A percentile compares a stretch with the other conserved stretches of the same genome.
Conservation (phyloP, 2,797 vertebrate genomes). For the Benthosema pterotum region DNA sequence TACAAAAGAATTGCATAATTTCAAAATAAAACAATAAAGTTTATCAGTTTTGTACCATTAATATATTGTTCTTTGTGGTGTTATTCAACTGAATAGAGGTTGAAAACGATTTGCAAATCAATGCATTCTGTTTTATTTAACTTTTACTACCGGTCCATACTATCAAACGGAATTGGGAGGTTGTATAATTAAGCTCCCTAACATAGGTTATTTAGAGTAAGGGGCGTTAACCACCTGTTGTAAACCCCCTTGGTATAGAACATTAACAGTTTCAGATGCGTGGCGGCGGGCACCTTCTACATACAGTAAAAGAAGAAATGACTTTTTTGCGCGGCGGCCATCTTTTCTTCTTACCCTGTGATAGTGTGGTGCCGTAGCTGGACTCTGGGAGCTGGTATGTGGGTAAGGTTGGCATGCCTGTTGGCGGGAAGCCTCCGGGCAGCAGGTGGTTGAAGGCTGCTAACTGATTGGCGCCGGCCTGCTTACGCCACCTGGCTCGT, state of each 20-base stretch:
- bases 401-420: conserved; percentile 93
- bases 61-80: no score
- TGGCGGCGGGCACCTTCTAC: background rate
- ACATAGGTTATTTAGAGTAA: no score
- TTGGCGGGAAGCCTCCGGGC: conserved; percentile 93
- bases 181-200: no score
- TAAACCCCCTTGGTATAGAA: conserved; percentile 23
- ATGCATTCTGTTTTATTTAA: no score
- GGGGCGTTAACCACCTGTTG: no score
- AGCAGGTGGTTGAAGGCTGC: conserved; percentile 97
- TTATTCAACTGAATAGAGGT: no score
- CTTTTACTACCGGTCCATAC: no score
- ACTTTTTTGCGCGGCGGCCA: background rate
- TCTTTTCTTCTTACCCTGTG: conserved; percentile 88
- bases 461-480: conserved; percentile 96
- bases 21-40: no score
- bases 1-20: no score
- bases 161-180: no score
- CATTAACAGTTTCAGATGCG: background rate
- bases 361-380: conserved; percentile 89
- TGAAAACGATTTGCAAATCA: no score
- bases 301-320: background rate
- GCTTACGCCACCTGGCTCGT: conserved; percentile 95
- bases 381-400: conserved; percentile 95
- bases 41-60: no score